phyloP scores from a whole-genome alignment of 1,140 invertebrate genomes.

The Metaphire vulgaris region DNA sequence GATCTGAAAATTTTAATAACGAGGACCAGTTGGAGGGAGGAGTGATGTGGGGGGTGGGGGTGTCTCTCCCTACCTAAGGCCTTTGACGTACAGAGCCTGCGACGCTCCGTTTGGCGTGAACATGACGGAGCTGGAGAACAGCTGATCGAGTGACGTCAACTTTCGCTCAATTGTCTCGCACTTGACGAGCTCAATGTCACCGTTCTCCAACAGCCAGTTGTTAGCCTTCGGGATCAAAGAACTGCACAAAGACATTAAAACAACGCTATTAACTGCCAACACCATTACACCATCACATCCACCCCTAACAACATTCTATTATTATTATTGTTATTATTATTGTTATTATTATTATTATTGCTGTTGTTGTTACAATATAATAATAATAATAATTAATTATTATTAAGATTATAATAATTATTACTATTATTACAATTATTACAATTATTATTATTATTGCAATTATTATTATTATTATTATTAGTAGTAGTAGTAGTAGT shows the following conservation, averaged over 20 bases:
- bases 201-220: conserved; percentile 23
- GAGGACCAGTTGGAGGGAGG: too few species aligned
- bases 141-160: conserved; percentile 16
- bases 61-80: too few species aligned
- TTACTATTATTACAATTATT: too few species aligned
- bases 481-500: too few species aligned
- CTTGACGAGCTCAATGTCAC: conserved; percentile 18
- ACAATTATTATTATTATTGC: too few species aligned
- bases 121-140: conserved; percentile 16
- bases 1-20: too few species aligned
- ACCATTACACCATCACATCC: background rate
- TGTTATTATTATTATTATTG: background rate
- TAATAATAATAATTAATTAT: background rate
- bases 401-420: background rate
- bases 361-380: background rate
- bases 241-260: conserved; percentile 13
- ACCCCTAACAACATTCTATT: background rate
- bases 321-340: background rate
- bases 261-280: background rate
- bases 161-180: conserved; percentile 29
- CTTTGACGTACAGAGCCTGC: conserved; percentile 23
- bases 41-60: too few species aligned
- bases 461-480: too few species aligned
- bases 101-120: conserved; percentile 12
- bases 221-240: conserved; percentile 25